These are phyloP conservation scores for Shinisaurus crocodilurus DNA, from an alignment of 2,113 vertebrate genomes.

Conservation along the genomic window DNA sequence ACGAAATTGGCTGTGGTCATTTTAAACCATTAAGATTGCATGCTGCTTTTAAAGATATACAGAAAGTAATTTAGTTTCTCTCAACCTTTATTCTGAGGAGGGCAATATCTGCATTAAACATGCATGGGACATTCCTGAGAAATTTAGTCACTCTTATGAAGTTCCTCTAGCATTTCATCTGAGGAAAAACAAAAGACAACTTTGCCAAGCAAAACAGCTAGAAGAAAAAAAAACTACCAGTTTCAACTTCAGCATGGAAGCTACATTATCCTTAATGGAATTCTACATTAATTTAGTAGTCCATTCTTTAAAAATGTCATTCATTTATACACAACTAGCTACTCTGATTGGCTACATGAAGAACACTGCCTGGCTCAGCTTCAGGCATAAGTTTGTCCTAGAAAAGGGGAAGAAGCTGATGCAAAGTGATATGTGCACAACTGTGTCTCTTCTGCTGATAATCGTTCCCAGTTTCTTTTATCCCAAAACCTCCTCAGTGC, in stretches of 20 bases:
- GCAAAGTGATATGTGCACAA: constrained; percentile 58
- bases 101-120: no score
- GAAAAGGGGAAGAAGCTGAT: constrained; percentile 66
- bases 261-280: constrained; percentile 52
- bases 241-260: constrained; percentile 19
- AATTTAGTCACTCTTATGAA: background rate
- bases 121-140: background rate
- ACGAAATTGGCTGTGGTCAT: constrained; percentile 54
- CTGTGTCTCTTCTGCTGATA: constrained; percentile 12
- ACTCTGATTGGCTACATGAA: constrained; percentile 60
- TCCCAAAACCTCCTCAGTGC: constrained; percentile 27
- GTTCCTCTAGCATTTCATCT: background rate
- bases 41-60: background rate
- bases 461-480: background rate
- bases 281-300: constrained; percentile 56
- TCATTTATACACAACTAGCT: constrained; percentile 58
- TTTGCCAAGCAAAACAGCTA: constrained; percentile 62
- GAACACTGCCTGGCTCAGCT: constrained; percentile 52
- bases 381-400: constrained; percentile 65
- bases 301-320: constrained; percentile 66
- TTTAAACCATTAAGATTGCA: constrained; percentile 56
- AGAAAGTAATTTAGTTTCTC: background rate
- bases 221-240: constrained; percentile 48
- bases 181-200: constrained; percentile 20
- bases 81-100: background rate